Conservation (phyloP, 1,140 invertebrate genomes). For the Meteorus sp. region DNA sequence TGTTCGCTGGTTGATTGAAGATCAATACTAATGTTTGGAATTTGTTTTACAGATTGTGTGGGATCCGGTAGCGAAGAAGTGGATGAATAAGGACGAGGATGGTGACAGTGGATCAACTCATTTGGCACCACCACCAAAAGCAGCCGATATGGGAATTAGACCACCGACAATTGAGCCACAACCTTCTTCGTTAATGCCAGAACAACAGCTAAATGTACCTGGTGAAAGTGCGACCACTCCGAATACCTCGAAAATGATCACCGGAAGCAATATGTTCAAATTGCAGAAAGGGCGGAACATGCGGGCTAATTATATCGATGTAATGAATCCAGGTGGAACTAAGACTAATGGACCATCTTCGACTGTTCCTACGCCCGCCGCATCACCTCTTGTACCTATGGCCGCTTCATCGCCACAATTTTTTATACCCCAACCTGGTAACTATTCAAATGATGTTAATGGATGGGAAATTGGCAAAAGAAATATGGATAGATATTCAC, state of each 20-base stretch:
- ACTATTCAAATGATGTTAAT: constrained; percentile 12
- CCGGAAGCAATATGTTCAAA: constrained; percentile 74
- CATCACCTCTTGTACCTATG: constrained; percentile 55
- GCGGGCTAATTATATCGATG: constrained; percentile 76
- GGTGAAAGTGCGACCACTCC: constrained; percentile 31
- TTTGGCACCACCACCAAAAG: constrained; percentile 77
- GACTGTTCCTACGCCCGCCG: constrained; percentile 56
- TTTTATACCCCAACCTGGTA: constrained; percentile 62
- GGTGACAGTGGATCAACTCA: constrained; percentile 63
- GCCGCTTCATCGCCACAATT: constrained; percentile 54
- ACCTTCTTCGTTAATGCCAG: constrained; percentile 25
- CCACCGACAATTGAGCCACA: constrained; percentile 24
- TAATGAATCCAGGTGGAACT: constrained; percentile 73
- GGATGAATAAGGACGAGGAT: constrained; percentile 82
- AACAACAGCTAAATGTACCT: constrained; percentile 30
- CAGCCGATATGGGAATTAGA: constrained; percentile 60
- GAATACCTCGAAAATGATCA: constrained; percentile 54
- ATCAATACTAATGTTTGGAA: no score
- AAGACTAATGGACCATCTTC: constrained; percentile 53
- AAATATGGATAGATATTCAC: neutral
- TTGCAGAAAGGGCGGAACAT: constrained; percentile 73
- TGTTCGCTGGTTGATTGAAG: no score
- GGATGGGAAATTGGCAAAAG: neutral
- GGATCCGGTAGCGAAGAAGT: constrained; percentile 81
- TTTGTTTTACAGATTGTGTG: constrained; percentile 77